Base-by-base conservation (phyloP, 2,797 vertebrate genomes). In the Oreochromis grahami region DNA sequence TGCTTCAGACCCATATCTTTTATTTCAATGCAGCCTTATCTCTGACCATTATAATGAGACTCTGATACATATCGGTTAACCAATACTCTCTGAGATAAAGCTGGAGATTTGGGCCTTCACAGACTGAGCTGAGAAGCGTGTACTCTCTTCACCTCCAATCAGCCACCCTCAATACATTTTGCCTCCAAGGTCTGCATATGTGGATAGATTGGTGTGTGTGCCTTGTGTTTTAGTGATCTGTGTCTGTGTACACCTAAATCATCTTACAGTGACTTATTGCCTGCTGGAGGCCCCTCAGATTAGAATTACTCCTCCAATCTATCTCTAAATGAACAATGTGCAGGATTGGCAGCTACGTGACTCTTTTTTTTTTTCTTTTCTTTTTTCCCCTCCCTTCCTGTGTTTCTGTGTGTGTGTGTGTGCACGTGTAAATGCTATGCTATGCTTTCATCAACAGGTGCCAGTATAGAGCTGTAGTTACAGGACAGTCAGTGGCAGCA, bases 371-470 rank as follows among this genome's bases (percentile, higher is more conserved):
- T 51, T 21, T 1, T 26, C 26, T 0, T 38, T 34, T 34, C 8
- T 3, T 34, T 34, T 34, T 3, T 0, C 2, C 17, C 32, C 58
- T 24, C 7, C 50, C 13, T 14, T n/a, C 13, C 24, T 7, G 10
- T 60, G n/a, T 60, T 56, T 13, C 24, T 26, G 24, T 26, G 24
- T 26, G 24, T 24, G 24, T 65, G 38, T 34, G 17, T 38, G 45
- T 32, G 19, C 17, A 6, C 58, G 8, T 55, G 9, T 24, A n/a
- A 32, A 43, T 92, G 94, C 86, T 58, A 34, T 92, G 94, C 92
- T 83, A 74, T 78, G 11, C 79, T 91, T 91, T 81, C 85, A 95
- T 95, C 96, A 96, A 94, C 91, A 95, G 96, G 94, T 95, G 95
- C 92, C 94, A 95, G 92, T 95, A 90, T 95, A 92, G 93, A 89